Evolutionary conservation across 2,797 vertebrate genomes (phyloP), one percentile per base, ranked within the genome.

Genomic region (Emydoidea blandingii): DNA sequence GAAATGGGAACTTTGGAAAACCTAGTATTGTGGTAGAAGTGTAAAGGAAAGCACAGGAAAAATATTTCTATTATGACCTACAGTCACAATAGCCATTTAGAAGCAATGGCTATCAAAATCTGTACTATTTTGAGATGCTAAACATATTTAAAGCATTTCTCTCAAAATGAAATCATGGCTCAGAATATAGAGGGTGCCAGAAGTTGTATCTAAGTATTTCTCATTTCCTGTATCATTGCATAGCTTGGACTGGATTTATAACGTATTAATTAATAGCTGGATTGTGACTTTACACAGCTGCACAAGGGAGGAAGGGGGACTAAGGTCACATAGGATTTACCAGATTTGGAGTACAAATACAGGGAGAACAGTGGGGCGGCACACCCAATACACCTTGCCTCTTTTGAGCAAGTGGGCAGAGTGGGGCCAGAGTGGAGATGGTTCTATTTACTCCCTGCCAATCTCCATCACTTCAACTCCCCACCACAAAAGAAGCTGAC

Each of bases 391-490:
- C 57, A 12, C 59, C 27, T 78, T 50, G n/a, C 56, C 65, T 16
- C 12, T 12, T 83, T 88, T 85, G 6, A 59, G 52, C 65, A 56
- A 89, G 27, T 37, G 68, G 59, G 4, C 4, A 10, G 14, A 50
- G 59, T 5, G 79, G 25, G 4, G 14, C 3, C 49, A 59, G 29
- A 83, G 15, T 59, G 25, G 62, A 68, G 81, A 57, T 1, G 11
- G 72, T 50, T 23, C 3, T 34, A 34, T 10, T 5, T 0, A 2
- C 44, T 15, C 54, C 1, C 0, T 5, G 11, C 41, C 10, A 27
- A 27, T 12, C 25, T 49, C 49, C 56, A 86, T 21, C 85, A 29
- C 27, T 25, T 15, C 10, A 12, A 79, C 53, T 0, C 52, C 82
- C 41, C 65, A 68, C 16, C 79, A 27, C 10, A 21, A 52, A 27